Conservation (phyloP, 2,888 invertebrate species). For the Netelia fuscicornis region DNA sequence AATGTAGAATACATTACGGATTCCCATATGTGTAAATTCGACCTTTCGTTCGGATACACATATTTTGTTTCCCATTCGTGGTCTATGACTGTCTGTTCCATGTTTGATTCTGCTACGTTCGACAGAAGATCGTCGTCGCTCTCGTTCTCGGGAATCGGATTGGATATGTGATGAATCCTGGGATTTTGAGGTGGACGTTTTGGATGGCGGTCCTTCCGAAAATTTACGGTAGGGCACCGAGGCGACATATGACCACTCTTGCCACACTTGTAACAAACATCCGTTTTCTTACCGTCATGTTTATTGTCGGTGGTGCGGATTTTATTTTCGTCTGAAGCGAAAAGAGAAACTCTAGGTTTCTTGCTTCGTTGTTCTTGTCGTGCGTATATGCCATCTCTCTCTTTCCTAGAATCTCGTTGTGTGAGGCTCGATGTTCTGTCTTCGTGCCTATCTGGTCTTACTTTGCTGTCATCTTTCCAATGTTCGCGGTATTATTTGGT, state of each 20-base stretch:
- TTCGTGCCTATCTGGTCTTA: background rate
- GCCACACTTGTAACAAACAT: constrained; percentile 16
- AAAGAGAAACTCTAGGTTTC: background rate
- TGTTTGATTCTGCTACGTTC: constrained; percentile 13
- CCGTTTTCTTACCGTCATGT: constrained; percentile 13
- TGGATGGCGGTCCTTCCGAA: constrained; percentile 1
- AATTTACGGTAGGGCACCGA: constrained; percentile 11
- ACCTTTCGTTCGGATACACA: constrained; percentile 18
- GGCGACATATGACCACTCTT: constrained; percentile 12
- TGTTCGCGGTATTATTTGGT: constrained; percentile 3
- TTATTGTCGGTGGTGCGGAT: constrained; percentile 11
- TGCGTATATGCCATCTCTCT: background rate
- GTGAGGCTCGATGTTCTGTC: constrained; percentile 2
- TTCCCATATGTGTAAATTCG: constrained; percentile 28
- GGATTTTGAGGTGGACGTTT: constrained; percentile 7
- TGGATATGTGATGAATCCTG: constrained; percentile 16
- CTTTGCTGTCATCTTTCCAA: background rate
- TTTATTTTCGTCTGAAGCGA: constrained; percentile 8
- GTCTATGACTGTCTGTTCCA: constrained; percentile 8
- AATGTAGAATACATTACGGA: constrained; percentile 28
- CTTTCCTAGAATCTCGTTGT: background rate
- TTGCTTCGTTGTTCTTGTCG: constrained; percentile 5
- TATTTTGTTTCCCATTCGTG: constrained; percentile 11
- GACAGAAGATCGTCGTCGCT: constrained; percentile 10
- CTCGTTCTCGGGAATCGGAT: background rate